A percentile compares a stretch with the other conserved stretches of the same genome.
phyloP scores from a whole-genome alignment of 2,888 invertebrate genomes.

The Dryobotodes eremita region DNA sequence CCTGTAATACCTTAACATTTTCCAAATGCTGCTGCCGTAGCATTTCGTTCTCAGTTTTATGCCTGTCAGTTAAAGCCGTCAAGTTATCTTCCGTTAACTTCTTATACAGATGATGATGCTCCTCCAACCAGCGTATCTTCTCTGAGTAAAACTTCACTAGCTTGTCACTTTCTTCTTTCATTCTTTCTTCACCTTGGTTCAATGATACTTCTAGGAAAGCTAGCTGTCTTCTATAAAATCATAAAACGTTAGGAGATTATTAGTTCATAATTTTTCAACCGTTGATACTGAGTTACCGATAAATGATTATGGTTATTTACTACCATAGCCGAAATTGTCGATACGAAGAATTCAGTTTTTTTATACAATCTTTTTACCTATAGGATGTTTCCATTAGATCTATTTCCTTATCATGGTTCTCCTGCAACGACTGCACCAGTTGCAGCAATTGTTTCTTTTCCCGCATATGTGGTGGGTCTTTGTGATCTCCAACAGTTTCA shows the following conservation, averaged over 20 bases:
- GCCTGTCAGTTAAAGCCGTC: constrained; percentile 85
- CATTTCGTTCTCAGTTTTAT: constrained; percentile 84
- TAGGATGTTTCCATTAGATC: constrained; percentile 92
- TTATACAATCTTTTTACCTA: constrained; percentile 81
- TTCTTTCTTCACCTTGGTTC: constrained; percentile 90
- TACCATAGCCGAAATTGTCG: background rate
- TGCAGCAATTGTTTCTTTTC: constrained; percentile 86
- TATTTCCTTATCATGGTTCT: constrained; percentile 91
- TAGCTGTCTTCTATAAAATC: constrained; percentile 89
- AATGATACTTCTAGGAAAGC: constrained; percentile 90
- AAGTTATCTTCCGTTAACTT: constrained; percentile 90
- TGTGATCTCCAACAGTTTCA: constrained; percentile 68
- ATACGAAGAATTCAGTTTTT: background rate
- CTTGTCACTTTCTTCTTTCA: constrained; percentile 91
- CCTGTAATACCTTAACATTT: constrained; percentile 84
- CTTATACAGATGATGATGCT: constrained; percentile 87
- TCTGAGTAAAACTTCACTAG: constrained; percentile 87
- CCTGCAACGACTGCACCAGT: constrained; percentile 89
- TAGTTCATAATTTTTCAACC: background rate
- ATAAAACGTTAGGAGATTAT: background rate
- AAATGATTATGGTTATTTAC: background rate
- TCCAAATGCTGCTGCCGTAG: constrained; percentile 87
- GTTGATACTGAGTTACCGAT: background rate
- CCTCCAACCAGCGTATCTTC: constrained; percentile 89
- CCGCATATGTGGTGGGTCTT: constrained; percentile 78